Conservation (phyloP, 2,888 invertebrate genomes). For the Drosophila suboccidentalis region DNA sequence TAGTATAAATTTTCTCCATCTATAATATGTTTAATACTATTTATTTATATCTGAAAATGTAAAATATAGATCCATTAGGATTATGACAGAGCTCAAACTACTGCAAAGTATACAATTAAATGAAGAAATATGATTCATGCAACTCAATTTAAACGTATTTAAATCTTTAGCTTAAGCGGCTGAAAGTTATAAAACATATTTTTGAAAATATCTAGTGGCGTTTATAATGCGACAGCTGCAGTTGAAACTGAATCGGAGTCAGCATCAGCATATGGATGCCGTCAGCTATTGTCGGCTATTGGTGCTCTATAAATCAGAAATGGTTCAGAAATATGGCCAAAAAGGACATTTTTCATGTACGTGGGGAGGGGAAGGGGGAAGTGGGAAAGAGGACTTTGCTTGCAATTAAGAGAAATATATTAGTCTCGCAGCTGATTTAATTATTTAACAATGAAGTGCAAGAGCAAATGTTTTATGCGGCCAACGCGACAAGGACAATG, state of each 20-base stretch:
- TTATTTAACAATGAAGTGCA: constrained; percentile 84
- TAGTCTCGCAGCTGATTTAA: constrained; percentile 84
- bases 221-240: constrained; percentile 21
- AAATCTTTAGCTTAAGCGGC: background rate
- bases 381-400: constrained; percentile 49
- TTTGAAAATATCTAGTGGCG: background rate
- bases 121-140: no score
- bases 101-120: no score
- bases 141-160: no score
- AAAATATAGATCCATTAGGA: no score
- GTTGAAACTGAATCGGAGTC: constrained; percentile 8
- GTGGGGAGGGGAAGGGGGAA: background rate
- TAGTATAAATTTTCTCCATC: no score
- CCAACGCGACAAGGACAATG: constrained; percentile 32
- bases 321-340: constrained; percentile 55
- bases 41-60: no score
- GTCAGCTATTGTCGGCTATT: constrained; percentile 50
- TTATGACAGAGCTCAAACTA: no score
- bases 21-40: no score
- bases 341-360: constrained; percentile 51
- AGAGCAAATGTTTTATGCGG: constrained; percentile 54
- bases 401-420: constrained; percentile 84
- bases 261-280: constrained; percentile 61
- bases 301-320: constrained; percentile 68
- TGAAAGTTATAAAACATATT: background rate